Evolutionary conservation across 1,140 invertebrate genomes (phyloP).

Genomic region (Subanguina moxae): DNA sequence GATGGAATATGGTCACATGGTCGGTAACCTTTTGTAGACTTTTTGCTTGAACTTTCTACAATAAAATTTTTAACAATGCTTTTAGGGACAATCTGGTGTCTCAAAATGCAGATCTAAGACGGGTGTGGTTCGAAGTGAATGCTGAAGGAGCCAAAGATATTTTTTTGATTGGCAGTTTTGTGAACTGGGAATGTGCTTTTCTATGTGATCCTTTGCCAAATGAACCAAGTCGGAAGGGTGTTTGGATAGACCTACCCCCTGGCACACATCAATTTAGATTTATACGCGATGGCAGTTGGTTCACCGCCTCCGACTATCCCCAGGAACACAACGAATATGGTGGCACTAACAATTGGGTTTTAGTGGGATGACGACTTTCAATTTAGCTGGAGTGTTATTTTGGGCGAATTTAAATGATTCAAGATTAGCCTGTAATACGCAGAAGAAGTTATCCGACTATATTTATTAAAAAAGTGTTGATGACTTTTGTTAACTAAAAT

Average conservation of each 20-base stretch:
- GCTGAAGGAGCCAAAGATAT: conserved; percentile 28
- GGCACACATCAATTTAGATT: conserved; percentile 50
- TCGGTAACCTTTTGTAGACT: conserved; percentile 11
- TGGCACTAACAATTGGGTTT: conserved; percentile 39
- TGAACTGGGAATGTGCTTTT: conserved; percentile 53
- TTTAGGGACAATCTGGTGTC: conserved; percentile 31
- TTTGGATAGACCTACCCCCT: conserved; percentile 44
- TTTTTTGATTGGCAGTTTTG: conserved; percentile 45
- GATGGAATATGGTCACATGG: conserved; percentile 30
- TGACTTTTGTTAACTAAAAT: no score
- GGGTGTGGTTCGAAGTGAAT: conserved; percentile 30
- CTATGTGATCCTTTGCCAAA: conserved; percentile 33
- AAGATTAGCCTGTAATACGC: no score
- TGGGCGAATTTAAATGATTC: no score
- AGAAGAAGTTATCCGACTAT: no score
- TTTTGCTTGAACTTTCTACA: background rate
- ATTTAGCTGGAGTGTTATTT: no score
- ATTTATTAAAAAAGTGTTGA: no score
- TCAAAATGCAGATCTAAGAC: conserved; percentile 13
- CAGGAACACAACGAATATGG: conserved; percentile 42
- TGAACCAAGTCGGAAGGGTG: conserved; percentile 27
- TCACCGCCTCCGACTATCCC: conserved; percentile 35
- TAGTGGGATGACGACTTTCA: conserved; percentile 32
- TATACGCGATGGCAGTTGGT: conserved; percentile 46
- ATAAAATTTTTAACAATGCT: background rate